These are phyloP conservation scores for Conus canariensis DNA, from an alignment of 2,888 invertebrate genomes.

Conservation along the genomic window DNA sequence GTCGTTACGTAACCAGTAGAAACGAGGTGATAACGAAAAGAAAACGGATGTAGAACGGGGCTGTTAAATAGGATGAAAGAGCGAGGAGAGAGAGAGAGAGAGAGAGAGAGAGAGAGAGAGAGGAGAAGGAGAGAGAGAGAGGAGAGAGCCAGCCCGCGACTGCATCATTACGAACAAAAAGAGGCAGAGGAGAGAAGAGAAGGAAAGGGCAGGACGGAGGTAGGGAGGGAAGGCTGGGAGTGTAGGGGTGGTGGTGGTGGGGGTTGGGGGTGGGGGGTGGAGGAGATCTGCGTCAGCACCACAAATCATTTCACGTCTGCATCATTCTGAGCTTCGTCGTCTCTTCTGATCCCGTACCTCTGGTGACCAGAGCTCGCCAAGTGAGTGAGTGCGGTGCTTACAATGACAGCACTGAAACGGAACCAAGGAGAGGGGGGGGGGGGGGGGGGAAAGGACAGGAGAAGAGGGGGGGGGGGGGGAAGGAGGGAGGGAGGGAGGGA, in stretches of 20 bases:
- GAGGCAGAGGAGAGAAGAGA: background rate
- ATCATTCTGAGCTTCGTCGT: background rate
- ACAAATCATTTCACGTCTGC: background rate
- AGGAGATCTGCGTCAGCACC: too few species aligned
- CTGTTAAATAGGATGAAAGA: background rate
- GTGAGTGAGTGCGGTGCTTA: background rate
- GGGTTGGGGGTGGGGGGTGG: too few species aligned
- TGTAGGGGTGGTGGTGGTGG: too few species aligned
- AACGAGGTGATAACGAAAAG: background rate
- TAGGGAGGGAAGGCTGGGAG: background rate
- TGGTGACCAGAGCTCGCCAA: too few species aligned
- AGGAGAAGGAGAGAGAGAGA: background rate
- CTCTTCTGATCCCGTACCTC: background rate
- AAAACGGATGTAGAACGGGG: background rate
- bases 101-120: background rate
- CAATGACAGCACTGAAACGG: slow-evolving; percentile 26
- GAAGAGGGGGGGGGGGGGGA: background rate
- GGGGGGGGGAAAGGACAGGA: background rate
- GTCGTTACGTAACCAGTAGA: too few species aligned
- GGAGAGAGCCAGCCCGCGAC: background rate
- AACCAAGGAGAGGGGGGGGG: background rate
- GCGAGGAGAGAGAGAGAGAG: background rate
- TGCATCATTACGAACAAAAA: too few species aligned
- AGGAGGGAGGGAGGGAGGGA: background rate
- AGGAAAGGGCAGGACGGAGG: background rate